Base-by-base conservation (phyloP, 2,888 invertebrate genomes). In the Salpingus planirostris region DNA sequence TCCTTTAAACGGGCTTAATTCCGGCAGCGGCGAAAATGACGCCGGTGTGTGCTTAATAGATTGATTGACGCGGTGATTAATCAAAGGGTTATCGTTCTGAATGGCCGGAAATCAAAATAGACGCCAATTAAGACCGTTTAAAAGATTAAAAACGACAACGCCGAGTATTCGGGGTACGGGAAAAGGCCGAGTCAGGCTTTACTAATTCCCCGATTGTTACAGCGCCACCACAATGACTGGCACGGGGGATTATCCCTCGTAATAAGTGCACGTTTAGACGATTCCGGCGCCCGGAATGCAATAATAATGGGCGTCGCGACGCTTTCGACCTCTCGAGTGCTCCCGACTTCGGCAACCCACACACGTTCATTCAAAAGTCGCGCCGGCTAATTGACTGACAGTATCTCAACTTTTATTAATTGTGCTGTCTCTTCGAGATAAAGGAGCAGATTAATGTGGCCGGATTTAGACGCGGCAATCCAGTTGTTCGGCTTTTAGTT, bases 361-460 rank as follows among this genome's bases (percentile, higher is more conserved):
- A n/a, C n/a, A n/a, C n/a, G n/a, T n/a, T n/a, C n/a, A n/a, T n/a
- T n/a, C n/a, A n/a, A n/a, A n/a, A n/a, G n/a, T n/a, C n/a, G n/a
- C n/a, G n/a, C n/a, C 15, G 29, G 32, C 42, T 44, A 44, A 44
- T 44, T 42, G 44, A 39, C 38, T 38, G 44, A 44, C 42, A 40
- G 38, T 40, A 40, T 42, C 44, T 42, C 38, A 34, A 33, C 36
- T 42, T 39, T 40, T 44, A 44, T 44, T 44, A 44, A 44, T 44
- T 44, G 40, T 38, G 35, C 27, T 37, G 36, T 38, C 36, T 33
- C 31, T 38, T 38, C 22, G 33, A 40, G 42, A 44, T 42, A 40
- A 18, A 38, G 38, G 28, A 42, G 21, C 36, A 44, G 44, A 44
- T 42, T 44, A 42, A 44, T 42, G 44, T 24, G 26, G 24, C 34